Percentiles rank a stretch among this genome's conserved stretches.
Evolutionary conservation across 2,113 vertebrate genomes (phyloP).

Genomic region (Lophura nycthemera): DNA sequence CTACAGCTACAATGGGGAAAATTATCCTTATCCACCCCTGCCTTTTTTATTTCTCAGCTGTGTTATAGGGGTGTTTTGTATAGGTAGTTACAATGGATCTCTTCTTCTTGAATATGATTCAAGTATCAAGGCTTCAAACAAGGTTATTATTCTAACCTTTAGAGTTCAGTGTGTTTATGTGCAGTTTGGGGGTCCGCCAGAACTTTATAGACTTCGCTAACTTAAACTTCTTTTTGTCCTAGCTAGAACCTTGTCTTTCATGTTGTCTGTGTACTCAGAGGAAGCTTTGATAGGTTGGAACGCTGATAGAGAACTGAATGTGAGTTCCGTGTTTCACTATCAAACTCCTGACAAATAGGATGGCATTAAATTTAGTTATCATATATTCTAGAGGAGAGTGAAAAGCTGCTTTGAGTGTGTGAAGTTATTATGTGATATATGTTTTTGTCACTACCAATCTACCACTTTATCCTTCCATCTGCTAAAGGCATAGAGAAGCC

Average conservation of each 20-base stretch:
- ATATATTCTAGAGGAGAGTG: background rate
- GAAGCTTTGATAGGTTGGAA: background rate
- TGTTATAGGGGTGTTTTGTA: background rate
- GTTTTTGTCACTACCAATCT: background rate
- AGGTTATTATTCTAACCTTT: conserved; percentile 42
- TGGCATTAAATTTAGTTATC: background rate
- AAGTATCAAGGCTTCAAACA: background rate
- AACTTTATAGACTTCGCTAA: background rate
- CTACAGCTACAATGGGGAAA: background rate
- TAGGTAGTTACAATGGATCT: background rate
- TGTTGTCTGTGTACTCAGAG: background rate
- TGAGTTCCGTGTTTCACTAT: background rate
- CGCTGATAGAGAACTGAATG: background rate
- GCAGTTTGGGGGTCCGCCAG: conserved; percentile 3
- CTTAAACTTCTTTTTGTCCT: background rate
- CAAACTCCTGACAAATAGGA: background rate
- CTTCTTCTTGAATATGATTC: conserved; percentile 19
- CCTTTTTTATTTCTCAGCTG: background rate
- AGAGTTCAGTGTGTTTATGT: conserved; percentile 22
- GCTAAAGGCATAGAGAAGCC: background rate
- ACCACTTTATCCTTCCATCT: background rate
- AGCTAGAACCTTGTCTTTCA: background rate
- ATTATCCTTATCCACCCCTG: background rate
- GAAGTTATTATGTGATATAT: background rate
- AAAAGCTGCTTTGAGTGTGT: background rate